Conservation (phyloP, 2,797 vertebrate genomes). For the Meda fulgida region DNA sequence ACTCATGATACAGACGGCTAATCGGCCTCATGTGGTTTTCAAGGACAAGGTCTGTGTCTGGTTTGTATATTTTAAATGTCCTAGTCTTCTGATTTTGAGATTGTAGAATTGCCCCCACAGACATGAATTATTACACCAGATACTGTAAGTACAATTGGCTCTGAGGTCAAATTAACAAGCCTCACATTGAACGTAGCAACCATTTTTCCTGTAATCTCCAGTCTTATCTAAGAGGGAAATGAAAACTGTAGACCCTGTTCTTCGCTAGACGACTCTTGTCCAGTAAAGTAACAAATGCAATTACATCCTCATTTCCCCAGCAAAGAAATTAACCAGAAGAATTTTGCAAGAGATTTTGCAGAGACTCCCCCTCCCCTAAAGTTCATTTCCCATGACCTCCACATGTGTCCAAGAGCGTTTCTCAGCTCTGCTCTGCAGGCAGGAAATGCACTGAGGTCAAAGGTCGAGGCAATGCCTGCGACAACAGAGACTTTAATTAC, state of each 20-base stretch:
- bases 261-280: slow-evolving; percentile 10
- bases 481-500: slow-evolving; percentile 69
- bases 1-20: neutral
- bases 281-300: slow-evolving; percentile 19
- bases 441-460: slow-evolving; percentile 81
- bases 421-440: slow-evolving; percentile 72
- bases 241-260: neutral
- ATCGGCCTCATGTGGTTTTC: slow-evolving; percentile 24
- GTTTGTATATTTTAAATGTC: slow-evolving; percentile 18
- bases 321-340: slow-evolving; percentile 41
- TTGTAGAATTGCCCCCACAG: slow-evolving; percentile 4
- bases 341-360: slow-evolving; percentile 48
- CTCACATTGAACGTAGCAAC: neutral
- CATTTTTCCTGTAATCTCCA: slow-evolving; percentile 12
- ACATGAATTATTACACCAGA: slow-evolving; percentile 12
- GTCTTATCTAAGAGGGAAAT: slow-evolving; percentile 21
- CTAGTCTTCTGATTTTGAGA: slow-evolving; percentile 15
- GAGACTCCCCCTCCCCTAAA: slow-evolving; percentile 62
- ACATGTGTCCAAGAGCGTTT: slow-evolving; percentile 76
- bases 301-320: slow-evolving; percentile 54
- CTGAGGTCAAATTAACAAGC: slow-evolving; percentile 6
- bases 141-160: neutral
- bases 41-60: slow-evolving; percentile 6
- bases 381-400: slow-evolving; percentile 82
- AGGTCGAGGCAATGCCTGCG: slow-evolving; percentile 72